Percentiles rank a stretch among this genome's conserved stretches.
These are phyloP conservation scores for Brachyptera putata DNA, from an alignment of 2,888 invertebrate species.

Conservation along the genomic window DNA sequence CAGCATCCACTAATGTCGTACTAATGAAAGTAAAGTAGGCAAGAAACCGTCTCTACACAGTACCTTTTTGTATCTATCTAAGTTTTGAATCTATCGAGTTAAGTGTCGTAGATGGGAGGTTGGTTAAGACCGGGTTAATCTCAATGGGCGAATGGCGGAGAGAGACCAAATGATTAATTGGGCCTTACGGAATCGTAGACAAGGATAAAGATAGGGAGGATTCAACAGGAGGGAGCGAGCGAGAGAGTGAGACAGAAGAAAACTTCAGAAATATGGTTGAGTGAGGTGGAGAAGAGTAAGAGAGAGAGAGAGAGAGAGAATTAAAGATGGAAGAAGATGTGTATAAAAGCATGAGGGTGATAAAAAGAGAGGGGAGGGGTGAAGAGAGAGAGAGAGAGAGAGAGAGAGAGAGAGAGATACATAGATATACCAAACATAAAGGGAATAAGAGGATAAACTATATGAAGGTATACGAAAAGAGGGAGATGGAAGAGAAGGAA, in stretches of 20 bases:
- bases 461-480: neutral
- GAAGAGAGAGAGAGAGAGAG: neutral
- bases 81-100: slow-evolving; percentile 21
- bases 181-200: slow-evolving; percentile 10
- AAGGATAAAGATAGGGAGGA: neutral
- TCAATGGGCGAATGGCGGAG: slow-evolving; percentile 2
- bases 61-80: slow-evolving; percentile 18
- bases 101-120: slow-evolving; percentile 17
- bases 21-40: slow-evolving; percentile 3
- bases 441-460: slow-evolving; percentile 13
- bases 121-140: slow-evolving; percentile 19
- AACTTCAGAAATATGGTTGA: slow-evolving; percentile 17
- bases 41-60: too few relatives aligned
- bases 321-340: slow-evolving; percentile 15
- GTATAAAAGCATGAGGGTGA: slow-evolving; percentile 14
- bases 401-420: neutral
- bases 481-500: slow-evolving; percentile 13
- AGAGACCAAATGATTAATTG: slow-evolving; percentile 14
- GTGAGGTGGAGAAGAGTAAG: neutral
- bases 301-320: neutral
- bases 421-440: slow-evolving; percentile 10
- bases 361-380: slow-evolving; percentile 1
- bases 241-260: neutral
- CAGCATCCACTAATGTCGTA: neutral
- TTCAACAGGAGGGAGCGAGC: neutral